These are phyloP conservation scores for Formica exsecta DNA, from an alignment of 1,140 invertebrate species.

Conservation along the genomic window DNA sequence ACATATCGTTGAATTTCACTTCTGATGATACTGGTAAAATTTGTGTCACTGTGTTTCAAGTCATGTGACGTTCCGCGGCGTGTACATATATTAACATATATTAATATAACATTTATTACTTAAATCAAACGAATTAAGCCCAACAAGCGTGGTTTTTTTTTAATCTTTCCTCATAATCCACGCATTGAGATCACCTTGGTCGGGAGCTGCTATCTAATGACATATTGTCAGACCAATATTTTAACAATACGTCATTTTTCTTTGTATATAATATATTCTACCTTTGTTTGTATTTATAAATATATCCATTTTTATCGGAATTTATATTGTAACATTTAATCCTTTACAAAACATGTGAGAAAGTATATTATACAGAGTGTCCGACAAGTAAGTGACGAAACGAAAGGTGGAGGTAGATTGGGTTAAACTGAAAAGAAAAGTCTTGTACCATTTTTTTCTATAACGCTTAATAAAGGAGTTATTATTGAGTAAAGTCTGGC, in stretches of 20 bases:
- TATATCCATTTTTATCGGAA: not conserved
- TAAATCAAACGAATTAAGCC: constrained; percentile 52
- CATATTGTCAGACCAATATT: constrained; percentile 5
- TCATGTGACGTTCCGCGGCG: constrained; percentile 26
- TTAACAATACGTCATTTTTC: not conserved
- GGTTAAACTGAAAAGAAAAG: too few relatives aligned
- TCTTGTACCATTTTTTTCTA: too few relatives aligned
- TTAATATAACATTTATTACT: constrained; percentile 54
- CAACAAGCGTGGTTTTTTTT: constrained; percentile 34
- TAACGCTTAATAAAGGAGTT: too few relatives aligned
- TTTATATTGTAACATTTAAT: not conserved
- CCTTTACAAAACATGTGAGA: not conserved
- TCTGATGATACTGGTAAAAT: constrained; percentile 31
- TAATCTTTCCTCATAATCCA: not conserved
- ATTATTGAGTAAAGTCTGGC: too few relatives aligned
- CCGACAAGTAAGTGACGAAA: too few relatives aligned
- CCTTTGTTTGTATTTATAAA: not conserved
- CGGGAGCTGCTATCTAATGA: not conserved
- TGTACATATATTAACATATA: not conserved
- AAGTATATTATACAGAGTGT: not conserved
- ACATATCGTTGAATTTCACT: not conserved
- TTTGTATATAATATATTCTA: constrained; percentile 12
- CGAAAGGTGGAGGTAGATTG: too few relatives aligned
- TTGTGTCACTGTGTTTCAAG: constrained; percentile 15
- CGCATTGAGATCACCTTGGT: not conserved